phyloP scores from a whole-genome alignment of 2,888 invertebrate genomes.

The Linyphia triangularis region DNA sequence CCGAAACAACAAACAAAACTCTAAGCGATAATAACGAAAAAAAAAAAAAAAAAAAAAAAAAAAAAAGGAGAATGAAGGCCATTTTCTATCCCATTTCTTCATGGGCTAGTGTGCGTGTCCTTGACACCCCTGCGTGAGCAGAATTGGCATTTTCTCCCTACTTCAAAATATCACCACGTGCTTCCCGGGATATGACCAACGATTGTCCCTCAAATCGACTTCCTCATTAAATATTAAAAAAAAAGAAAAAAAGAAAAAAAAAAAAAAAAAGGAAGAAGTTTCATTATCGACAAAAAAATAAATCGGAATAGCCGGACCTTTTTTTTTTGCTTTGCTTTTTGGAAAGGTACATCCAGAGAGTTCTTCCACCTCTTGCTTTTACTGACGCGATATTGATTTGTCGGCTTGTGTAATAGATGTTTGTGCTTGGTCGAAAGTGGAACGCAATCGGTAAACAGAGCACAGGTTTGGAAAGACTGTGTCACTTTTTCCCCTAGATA shows the following conservation, averaged over 20 bases:
- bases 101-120: neutral
- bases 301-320: neutral
- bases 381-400: neutral
- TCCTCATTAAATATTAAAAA: slow-evolving; percentile 16
- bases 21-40: neutral
- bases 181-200: neutral
- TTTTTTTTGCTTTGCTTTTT: neutral
- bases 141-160: neutral
- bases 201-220: neutral
- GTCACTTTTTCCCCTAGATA: neutral
- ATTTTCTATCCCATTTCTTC: neutral
- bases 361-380: neutral
- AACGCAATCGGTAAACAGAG: neutral
- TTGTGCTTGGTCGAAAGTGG: no score
- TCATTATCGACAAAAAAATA: neutral
- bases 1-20: neutral
- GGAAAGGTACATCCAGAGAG: neutral
- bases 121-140: slow-evolving; percentile 13
- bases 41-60: neutral
- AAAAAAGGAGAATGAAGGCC: neutral
- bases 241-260: no score
- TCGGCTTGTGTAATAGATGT: neutral
- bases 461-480: neutral
- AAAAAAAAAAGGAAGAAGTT: no score
- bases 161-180: neutral